Evolutionary conservation across 2,888 invertebrate genomes (phyloP).

Genomic region (Dioctria linearis): DNA sequence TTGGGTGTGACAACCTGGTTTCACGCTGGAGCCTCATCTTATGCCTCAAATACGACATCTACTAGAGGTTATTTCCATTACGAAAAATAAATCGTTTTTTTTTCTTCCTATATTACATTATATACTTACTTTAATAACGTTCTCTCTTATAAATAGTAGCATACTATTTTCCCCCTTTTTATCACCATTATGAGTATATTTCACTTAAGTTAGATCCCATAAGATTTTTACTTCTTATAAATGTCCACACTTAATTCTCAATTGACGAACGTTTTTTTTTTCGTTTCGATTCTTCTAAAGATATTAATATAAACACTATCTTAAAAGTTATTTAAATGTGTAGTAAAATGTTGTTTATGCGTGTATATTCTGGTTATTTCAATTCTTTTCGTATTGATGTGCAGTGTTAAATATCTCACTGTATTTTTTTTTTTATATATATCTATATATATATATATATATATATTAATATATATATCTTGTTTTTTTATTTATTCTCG

Average conservation of each 20-base stretch:
- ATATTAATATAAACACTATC: too few relatives aligned
- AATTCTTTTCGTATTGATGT: slow-evolving; percentile 7
- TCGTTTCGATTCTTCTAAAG: too few relatives aligned
- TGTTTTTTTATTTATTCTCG: too few relatives aligned
- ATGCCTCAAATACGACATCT: slow-evolving; percentile 49
- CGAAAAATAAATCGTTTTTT: not conserved
- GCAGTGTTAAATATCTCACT: slow-evolving; percentile 12
- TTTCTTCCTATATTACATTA: too few relatives aligned
- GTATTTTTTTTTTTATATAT: not conserved
- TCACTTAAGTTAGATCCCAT: slow-evolving; percentile 19
- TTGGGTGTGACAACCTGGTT: slow-evolving; percentile 71
- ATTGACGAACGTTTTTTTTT: too few relatives aligned
- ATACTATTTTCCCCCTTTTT: slow-evolving; percentile 19
- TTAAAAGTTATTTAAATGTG: not conserved
- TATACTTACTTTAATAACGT: not conserved
- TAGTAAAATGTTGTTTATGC: slow-evolving; percentile 23
- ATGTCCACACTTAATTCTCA: too few relatives aligned
- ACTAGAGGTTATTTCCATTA: slow-evolving; percentile 42
- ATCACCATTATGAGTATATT: slow-evolving; percentile 15
- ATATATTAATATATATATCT: too few relatives aligned
- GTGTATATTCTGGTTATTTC: not conserved
- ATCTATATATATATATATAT: too few relatives aligned
- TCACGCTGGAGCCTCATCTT: slow-evolving; percentile 68
- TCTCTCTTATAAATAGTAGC: slow-evolving; percentile 4
- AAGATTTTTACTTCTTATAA: slow-evolving; percentile 3